Evolutionary conservation across 2,797 vertebrate species (phyloP).

Genomic region (Cebuella pygmaea): DNA sequence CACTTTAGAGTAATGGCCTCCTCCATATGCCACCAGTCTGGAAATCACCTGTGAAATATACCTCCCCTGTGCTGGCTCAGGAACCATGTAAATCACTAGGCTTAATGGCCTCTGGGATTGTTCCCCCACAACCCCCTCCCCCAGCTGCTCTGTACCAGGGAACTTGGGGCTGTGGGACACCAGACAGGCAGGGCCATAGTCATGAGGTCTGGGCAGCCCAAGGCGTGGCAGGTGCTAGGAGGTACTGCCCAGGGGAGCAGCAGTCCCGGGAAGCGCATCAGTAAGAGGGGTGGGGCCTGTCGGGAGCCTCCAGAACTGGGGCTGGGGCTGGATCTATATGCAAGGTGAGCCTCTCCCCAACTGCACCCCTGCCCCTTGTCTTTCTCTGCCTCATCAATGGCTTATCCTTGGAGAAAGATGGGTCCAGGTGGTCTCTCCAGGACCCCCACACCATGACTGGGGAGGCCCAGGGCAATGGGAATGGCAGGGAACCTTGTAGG

Average conservation of each 20-base stretch:
- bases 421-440: neutral
- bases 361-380: no score
- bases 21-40: constrained; percentile 84
- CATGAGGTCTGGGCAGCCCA: neutral
- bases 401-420: neutral
- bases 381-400: neutral
- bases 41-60: constrained; percentile 90
- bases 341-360: neutral
- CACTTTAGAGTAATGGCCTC: constrained; percentile 86
- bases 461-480: neutral
- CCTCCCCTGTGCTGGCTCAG: constrained; percentile 83
- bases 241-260: neutral
- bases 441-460: neutral
- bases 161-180: neutral
- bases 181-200: neutral
- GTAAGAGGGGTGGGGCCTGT: neutral
- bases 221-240: neutral
- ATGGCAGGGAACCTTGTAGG: neutral
- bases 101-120: constrained; percentile 84
- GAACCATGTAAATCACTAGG: constrained; percentile 86
- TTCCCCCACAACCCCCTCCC: constrained; percentile 44
- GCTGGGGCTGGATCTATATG: neutral
- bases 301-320: neutral
- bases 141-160: neutral
- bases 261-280: neutral